Percentiles rank a stretch among this genome's conserved stretches.
These are phyloP conservation scores for Cylas formicarius DNA, from an alignment of 1,140 invertebrate genomes.

Conservation along the genomic window DNA sequence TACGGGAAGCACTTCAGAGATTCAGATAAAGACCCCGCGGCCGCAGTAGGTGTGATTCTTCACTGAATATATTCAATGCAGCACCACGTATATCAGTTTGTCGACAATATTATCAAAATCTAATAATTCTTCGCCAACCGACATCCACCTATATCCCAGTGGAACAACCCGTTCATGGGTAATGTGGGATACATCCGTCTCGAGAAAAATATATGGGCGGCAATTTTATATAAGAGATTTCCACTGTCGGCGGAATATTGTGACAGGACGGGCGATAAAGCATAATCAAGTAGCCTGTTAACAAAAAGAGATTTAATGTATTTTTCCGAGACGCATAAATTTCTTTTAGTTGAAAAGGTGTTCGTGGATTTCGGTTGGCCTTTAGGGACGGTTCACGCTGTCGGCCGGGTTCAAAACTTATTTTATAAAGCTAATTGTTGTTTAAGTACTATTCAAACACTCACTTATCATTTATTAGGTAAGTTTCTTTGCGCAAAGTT, in stretches of 20 bases:
- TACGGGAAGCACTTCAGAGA: no score
- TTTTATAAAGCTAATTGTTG: no score
- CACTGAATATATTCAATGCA: neutral
- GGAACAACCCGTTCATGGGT: no score
- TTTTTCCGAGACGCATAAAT: slow-evolving; percentile 25
- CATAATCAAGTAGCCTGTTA: slow-evolving; percentile 35
- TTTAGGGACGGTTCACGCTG: no score
- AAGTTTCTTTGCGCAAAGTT: no score
- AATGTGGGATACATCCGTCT: neutral
- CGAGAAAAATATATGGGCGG: slow-evolving; percentile 6
- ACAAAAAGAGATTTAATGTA: slow-evolving; percentile 30
- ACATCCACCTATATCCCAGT: no score
- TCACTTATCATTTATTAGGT: no score
- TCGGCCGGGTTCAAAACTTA: no score
- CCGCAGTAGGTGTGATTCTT: neutral
- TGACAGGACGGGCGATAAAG: slow-evolving; percentile 33
- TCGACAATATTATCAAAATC: slow-evolving; percentile 20
- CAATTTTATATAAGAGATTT: slow-evolving; percentile 22
- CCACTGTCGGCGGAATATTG: slow-evolving; percentile 28
- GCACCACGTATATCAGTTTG: slow-evolving; percentile 10
- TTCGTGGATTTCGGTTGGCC: slow-evolving; percentile 16
- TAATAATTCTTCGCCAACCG: slow-evolving; percentile 26
- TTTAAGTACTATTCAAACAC: no score
- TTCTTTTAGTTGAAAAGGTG: slow-evolving; percentile 28
- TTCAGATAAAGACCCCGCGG: no score